A percentile compares a stretch with the other conserved stretches of the same genome.
Evolutionary conservation across 2,888 invertebrate genomes (phyloP).

Genomic region (Andrena chrysosceles): DNA sequence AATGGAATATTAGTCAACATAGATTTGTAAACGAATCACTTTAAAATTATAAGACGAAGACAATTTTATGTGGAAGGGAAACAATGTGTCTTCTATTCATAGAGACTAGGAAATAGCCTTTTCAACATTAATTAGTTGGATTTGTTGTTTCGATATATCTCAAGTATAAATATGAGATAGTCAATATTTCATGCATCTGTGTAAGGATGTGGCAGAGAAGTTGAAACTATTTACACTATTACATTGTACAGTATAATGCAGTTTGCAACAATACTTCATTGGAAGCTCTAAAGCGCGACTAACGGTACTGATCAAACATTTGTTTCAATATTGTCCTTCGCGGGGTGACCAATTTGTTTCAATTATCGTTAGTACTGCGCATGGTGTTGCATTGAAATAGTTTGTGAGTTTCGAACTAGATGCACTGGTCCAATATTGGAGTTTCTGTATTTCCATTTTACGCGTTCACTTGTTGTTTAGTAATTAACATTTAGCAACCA

Average conservation of each 20-base stretch:
- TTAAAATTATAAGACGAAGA: too few species aligned
- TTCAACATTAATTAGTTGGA: too few species aligned
- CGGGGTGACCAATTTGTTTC: slow-evolving; percentile 27
- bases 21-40: too few species aligned
- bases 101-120: too few species aligned
- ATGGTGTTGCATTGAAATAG: slow-evolving; percentile 15
- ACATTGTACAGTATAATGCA: background rate
- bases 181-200: background rate
- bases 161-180: too few species aligned
- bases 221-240: background rate
- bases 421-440: slow-evolving; percentile 5
- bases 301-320: slow-evolving; percentile 25
- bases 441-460: background rate
- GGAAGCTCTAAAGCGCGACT: slow-evolving; percentile 2
- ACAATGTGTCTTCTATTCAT: too few species aligned
- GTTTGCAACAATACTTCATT: slow-evolving; percentile 2
- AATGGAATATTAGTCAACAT: too few species aligned
- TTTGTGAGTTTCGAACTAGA: slow-evolving; percentile 18
- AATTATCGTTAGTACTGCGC: slow-evolving; percentile 17
- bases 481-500: background rate
- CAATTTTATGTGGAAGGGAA: too few species aligned
- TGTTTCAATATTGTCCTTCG: slow-evolving; percentile 3
- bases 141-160: too few species aligned
- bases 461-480: background rate
- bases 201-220: background rate